phyloP scores from a whole-genome alignment of 2,797 vertebrate genomes.

The Sarcoramphus papa region DNA sequence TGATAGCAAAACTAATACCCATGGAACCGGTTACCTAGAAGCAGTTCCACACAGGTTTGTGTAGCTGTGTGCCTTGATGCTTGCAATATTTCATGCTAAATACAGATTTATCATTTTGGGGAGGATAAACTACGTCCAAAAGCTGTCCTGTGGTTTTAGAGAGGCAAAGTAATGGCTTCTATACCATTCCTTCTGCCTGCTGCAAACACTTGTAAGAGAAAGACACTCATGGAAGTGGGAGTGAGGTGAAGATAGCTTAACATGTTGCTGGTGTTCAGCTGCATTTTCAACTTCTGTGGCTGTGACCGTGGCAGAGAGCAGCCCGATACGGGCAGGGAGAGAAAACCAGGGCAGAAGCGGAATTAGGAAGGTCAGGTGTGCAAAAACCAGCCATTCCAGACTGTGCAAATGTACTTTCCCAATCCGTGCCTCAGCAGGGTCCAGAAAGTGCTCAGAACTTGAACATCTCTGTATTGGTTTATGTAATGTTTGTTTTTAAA shows the following conservation, averaged over 20 bases:
- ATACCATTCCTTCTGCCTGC: neutral
- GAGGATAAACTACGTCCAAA: rapidly evolving
- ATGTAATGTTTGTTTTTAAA: neutral
- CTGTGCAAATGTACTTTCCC: neutral
- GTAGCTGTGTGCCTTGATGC: neutral
- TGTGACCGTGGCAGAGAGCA: neutral
- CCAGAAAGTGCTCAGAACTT: neutral
- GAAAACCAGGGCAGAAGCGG: neutral
- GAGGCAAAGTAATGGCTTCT: neutral
- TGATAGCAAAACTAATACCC: neutral
- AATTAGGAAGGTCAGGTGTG: neutral
- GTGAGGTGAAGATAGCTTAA: neutral
- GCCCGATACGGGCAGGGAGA: neutral
- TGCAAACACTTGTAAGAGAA: neutral
- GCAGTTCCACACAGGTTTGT: neutral
- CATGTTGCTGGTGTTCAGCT: neutral
- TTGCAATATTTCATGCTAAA: neutral
- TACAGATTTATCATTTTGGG: neutral
- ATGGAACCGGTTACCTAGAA: neutral
- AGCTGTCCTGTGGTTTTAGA: neutral
- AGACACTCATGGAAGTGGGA: neutral
- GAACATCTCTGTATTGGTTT: neutral
- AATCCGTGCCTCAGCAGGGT: neutral
- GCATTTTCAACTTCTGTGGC: neutral
- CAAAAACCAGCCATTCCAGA: neutral